These are phyloP conservation scores for Coelopa frigida DNA, from an alignment of 1,140 invertebrate genomes.

Conservation along the genomic window DNA sequence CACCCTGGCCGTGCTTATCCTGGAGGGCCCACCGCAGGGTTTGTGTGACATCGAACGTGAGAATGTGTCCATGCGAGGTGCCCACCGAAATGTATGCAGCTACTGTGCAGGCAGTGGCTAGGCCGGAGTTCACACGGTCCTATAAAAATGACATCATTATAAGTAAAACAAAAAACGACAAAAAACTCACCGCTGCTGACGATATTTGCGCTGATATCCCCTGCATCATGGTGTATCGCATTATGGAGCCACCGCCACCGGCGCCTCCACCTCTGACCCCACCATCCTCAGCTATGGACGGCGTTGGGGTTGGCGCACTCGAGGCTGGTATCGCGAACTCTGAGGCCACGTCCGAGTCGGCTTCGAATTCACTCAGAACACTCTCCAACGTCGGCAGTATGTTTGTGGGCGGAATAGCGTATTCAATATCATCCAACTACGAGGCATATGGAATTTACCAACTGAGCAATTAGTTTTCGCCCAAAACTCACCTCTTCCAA, in stretches of 20 bases:
- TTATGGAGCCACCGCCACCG: constrained; percentile 57
- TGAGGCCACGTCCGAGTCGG: constrained; percentile 52
- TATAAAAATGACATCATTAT: constrained; percentile 31
- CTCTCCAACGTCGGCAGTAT: constrained; percentile 76
- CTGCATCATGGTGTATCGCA: constrained; percentile 74
- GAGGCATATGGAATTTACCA: constrained; percentile 12
- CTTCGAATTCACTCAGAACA: constrained; percentile 71
- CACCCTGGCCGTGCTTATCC: constrained; percentile 65
- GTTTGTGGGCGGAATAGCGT: constrained; percentile 70
- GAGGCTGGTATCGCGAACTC: constrained; percentile 45
- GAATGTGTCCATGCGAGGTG: constrained; percentile 84
- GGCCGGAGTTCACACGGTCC: constrained; percentile 83
- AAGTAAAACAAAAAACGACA: not conserved
- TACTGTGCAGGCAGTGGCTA: constrained; percentile 74
- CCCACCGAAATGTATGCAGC: constrained; percentile 78
- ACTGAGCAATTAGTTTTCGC: not conserved
- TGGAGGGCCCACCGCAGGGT: constrained; percentile 79
- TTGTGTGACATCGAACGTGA: constrained; percentile 82
- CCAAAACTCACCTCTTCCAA: constrained; percentile 55
- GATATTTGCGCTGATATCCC: constrained; percentile 79
- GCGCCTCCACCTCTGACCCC: constrained; percentile 26
- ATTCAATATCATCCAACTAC: constrained; percentile 73
- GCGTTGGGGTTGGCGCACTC: constrained; percentile 47
- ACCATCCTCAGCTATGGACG: constrained; percentile 37
- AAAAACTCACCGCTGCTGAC: constrained; percentile 62